Evolutionary conservation across 2,888 invertebrate species (phyloP).

Genomic region (Heliconius sara): DNA sequence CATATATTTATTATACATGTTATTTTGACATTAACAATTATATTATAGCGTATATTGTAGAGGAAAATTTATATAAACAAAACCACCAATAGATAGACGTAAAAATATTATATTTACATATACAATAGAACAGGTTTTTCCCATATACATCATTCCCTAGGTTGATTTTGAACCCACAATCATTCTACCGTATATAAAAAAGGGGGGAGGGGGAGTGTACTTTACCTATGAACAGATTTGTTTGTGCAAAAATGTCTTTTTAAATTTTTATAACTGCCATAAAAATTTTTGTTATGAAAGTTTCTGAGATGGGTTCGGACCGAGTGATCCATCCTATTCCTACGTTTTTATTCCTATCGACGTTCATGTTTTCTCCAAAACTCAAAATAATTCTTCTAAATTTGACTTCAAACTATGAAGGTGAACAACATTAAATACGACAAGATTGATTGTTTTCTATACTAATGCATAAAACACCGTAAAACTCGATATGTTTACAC

Average conservation of each 20-base stretch:
- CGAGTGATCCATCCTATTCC: too few species aligned
- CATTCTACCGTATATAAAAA: too few species aligned
- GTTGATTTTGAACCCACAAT: too few species aligned
- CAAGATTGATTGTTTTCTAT: slow-evolving; percentile 5
- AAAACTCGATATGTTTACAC: slow-evolving; percentile 22
- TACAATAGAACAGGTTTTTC: not conserved
- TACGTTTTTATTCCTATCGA: too few species aligned
- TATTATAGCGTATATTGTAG: not conserved
- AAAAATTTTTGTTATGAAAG: too few species aligned
- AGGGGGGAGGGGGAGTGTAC: too few species aligned
- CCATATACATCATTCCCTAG: not conserved
- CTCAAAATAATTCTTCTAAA: not conserved
- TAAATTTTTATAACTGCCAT: too few species aligned
- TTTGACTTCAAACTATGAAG: not conserved
- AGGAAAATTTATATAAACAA: slow-evolving; percentile 11
- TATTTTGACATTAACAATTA: not conserved
- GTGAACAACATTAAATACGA: not conserved
- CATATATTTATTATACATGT: not conserved
- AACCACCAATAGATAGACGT: too few species aligned
- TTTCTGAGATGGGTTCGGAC: too few species aligned
- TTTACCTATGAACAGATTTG: too few species aligned
- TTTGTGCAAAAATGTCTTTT: too few species aligned
- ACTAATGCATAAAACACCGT: slow-evolving; percentile 11
- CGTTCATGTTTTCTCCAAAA: not conserved
- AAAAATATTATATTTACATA: not conserved